Conservation (phyloP, 53 echinoderm and acorn worm genomes). For the Glandiceps talaboti region DNA sequence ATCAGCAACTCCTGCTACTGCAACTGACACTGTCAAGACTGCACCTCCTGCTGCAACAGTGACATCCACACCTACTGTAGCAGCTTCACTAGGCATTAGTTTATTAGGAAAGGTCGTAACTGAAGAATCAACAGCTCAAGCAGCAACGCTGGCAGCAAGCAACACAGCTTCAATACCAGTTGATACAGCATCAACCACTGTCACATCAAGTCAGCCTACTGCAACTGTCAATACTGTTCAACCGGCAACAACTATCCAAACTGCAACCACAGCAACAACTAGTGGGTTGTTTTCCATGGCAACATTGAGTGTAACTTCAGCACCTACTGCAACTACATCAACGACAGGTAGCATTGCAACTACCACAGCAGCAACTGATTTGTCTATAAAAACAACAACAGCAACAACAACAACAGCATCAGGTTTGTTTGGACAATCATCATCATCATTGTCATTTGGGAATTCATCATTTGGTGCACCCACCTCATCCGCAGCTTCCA, state of each 20-base stretch:
- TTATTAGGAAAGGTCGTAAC: not conserved
- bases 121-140: no score
- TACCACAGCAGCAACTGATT: not conserved
- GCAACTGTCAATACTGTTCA: slow-evolving; percentile 5
- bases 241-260: not conserved
- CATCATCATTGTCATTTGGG: not conserved
- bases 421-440: slow-evolving; percentile 28
- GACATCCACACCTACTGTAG: slow-evolving; percentile 3
- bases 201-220: no score
- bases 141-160: not conserved
- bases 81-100: slow-evolving; percentile 1
- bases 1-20: slow-evolving; percentile 12
- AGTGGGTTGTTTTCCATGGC: not conserved
- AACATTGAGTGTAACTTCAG: not conserved
- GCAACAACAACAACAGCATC: slow-evolving; percentile 6
- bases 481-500: slow-evolving; percentile 1
- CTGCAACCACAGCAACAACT: slow-evolving; percentile 2
- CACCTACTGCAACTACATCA: not conserved
- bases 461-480: slow-evolving; percentile 28
- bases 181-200: slow-evolving; percentile 4
- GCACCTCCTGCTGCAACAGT: not conserved
- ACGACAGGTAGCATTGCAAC: not conserved
- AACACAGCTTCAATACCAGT: no score
- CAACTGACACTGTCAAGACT: slow-evolving; percentile 7
- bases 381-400: slow-evolving; percentile 1